phyloP scores from a whole-genome alignment of 2,113 vertebrate species.

The Zosterops hypoxanthus region DNA sequence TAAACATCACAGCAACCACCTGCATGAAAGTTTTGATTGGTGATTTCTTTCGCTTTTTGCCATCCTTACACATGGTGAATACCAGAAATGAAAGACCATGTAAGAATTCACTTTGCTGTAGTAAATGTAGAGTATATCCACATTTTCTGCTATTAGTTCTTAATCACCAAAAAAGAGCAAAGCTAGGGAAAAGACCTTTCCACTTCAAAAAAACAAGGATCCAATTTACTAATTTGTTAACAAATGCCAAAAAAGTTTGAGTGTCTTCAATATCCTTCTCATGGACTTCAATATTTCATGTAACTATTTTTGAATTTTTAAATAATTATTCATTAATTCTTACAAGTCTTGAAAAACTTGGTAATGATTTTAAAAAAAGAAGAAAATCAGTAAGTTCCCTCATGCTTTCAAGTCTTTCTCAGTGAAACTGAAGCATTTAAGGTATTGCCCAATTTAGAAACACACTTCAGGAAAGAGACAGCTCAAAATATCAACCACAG shows the following conservation, averaged over 20 bases:
- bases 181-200: neutral
- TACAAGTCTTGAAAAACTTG: neutral
- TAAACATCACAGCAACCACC: neutral
- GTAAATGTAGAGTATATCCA: neutral
- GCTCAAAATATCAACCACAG: constrained; percentile 11
- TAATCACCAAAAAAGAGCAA: neutral
- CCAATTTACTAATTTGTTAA: neutral
- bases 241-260: neutral
- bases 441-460: constrained; percentile 32
- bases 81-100: neutral
- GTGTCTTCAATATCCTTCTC: neutral
- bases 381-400: neutral
- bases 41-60: neutral
- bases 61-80: neutral
- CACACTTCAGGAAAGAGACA: neutral
- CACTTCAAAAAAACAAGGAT: constrained; percentile 7
- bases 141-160: neutral
- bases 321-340: neutral
- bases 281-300: neutral
- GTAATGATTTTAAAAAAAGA: neutral
- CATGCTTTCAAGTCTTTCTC: neutral
- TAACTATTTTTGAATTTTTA: neutral
- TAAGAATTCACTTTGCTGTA: neutral
- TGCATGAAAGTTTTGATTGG: neutral
- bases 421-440: neutral